Percentiles rank a stretch among this genome's conserved stretches.
phyloP scores from a whole-genome alignment of 2,888 invertebrate species.

The Ophion ellenae region DNA sequence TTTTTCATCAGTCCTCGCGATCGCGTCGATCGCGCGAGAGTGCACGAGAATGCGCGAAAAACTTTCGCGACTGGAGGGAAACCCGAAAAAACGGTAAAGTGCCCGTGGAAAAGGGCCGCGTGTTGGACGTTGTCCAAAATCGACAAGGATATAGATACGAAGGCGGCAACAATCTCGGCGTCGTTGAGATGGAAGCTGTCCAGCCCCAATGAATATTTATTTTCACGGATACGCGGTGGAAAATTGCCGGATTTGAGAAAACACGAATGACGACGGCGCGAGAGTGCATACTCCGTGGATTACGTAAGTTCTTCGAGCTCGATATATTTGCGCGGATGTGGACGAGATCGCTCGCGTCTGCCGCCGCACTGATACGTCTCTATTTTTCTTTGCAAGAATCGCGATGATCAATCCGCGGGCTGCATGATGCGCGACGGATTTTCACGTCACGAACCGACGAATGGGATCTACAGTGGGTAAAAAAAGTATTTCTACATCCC shows the following conservation, averaged over 20 bases:
- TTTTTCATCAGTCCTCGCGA: neutral
- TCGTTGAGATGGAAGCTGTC: constrained; percentile 21
- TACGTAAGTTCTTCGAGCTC: constrained; percentile 40
- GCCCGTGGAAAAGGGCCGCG: too few species aligned
- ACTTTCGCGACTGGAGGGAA: neutral
- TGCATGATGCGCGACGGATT: constrained; percentile 2
- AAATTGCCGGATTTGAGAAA: constrained; percentile 49
- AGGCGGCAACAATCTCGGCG: neutral
- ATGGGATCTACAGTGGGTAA: neutral
- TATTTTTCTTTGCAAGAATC: constrained; percentile 55
- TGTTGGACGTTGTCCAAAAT: constrained; percentile 1
- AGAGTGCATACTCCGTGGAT: constrained; percentile 9
- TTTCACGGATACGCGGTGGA: constrained; percentile 47
- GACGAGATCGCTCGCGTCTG: neutral
- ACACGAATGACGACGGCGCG: neutral
- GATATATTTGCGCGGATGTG: constrained; percentile 17
- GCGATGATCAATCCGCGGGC: neutral
- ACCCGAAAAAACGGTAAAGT: neutral
- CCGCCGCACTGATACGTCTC: too few species aligned
- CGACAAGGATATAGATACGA: neutral
- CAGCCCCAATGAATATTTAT: constrained; percentile 53
- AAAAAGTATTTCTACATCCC: too few species aligned
- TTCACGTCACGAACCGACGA: neutral
- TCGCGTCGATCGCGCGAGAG: neutral
- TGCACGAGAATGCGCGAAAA: neutral